Evolutionary conservation across 2,797 vertebrate species (phyloP), one percentile per base, ranked within the genome.

Genomic region (Diplodus sargus): DNA sequence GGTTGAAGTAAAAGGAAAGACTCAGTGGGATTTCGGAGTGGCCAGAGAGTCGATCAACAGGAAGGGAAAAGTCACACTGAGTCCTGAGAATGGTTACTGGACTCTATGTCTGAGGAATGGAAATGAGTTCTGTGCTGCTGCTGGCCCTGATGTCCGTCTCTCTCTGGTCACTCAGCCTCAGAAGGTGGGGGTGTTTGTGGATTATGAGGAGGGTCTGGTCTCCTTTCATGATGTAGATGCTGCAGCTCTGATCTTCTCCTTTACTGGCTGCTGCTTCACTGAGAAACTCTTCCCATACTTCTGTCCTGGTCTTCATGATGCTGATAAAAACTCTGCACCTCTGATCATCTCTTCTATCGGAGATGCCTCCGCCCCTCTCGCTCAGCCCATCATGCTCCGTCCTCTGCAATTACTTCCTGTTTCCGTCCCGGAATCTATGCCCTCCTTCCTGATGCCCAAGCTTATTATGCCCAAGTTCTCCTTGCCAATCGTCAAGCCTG

Each of bases 81-180:
- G 5, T 0, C 47, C 62, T 56, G 0, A 28, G 1, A 0, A 12
- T 0, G 70, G 79, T 4, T 2, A 5, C 25, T 81, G 83, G 83
- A 0, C 4, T 0, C 1, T 81, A 17, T 2, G 0, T 0, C 16
- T 81, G 51, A 68, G 0, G 18, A 54, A 70, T 15, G 3, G 3
- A 42, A 51, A 70, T 8, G 0, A 74, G 0, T 81, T 70, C 0
- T 0, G 1, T 14, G 65, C 30, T 62, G 0, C 0, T 67, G 2
- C 0, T 16, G 4, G 0, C 3, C 8, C 11, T 13, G 0, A 0
- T 16, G 60, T 73, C 15, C 0, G 0, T 23, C 58, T 77, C 30
- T 67, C 56, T 28, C 66, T 34, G 34, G 2, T 0, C 1, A 9
- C 34, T 34, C 34, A 1, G 34, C 34, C 34, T 34, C 7, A 34